These are phyloP conservation scores for Zosterops borbonicus DNA, from an alignment of 2,113 vertebrate genomes.

Conservation along the genomic window DNA sequence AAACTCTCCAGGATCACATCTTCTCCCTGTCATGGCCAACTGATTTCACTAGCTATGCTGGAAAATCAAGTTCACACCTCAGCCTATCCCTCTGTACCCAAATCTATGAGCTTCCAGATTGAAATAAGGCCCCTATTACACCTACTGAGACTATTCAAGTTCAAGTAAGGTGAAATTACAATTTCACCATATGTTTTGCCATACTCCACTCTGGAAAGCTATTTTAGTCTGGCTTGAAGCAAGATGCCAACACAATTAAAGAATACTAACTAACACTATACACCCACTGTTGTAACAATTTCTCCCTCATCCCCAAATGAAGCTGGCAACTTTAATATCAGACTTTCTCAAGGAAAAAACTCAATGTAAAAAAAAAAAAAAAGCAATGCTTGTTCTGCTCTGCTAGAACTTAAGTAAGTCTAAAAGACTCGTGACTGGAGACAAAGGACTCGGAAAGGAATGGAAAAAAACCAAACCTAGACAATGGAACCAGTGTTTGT, in stretches of 20 bases:
- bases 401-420: not conserved
- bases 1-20: not conserved
- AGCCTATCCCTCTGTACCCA: not conserved
- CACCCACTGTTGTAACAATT: slow-evolving; percentile 57
- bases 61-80: slow-evolving; percentile 30
- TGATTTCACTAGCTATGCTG: not conserved
- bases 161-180: slow-evolving; percentile 34
- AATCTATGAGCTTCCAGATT: not conserved
- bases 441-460: not conserved
- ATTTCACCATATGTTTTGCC: slow-evolving; percentile 41
- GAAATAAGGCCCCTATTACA: not conserved
- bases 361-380: not conserved
- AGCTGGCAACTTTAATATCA: slow-evolving; percentile 14
- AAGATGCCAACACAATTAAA: slow-evolving; percentile 46
- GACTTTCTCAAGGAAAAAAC: not conserved
- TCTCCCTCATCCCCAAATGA: not conserved
- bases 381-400: not conserved
- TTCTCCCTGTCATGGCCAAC: not conserved
- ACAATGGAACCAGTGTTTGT: slow-evolving; percentile 40
- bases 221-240: slow-evolving; percentile 42
- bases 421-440: not conserved
- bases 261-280: slow-evolving; percentile 46
- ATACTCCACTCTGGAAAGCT: slow-evolving; percentile 15
- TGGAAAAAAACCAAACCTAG: not conserved
- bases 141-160: slow-evolving; percentile 13